Conservation (phyloP, 64 coral and sea anemone species). For the Dendrophyllia cribrosa region DNA sequence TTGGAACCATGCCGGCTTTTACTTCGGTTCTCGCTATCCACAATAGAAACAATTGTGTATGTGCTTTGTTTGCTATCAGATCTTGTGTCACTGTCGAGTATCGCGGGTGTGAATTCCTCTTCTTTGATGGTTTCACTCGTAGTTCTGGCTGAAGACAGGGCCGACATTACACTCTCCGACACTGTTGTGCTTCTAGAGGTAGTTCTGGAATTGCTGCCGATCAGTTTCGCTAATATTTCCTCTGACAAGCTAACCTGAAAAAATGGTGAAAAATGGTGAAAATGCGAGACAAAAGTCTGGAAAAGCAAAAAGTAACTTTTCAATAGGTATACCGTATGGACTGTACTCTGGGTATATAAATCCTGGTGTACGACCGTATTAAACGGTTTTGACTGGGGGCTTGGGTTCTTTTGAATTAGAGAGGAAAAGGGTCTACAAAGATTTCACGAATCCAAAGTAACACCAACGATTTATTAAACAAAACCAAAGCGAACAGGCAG, state of each 20-base stretch:
- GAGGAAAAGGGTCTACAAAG: no score
- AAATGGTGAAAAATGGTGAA: not conserved
- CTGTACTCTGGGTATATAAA: no score
- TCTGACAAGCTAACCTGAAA: conserved; percentile 45
- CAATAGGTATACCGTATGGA: no score
- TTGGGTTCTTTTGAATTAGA: no score
- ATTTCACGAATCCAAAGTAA: no score
- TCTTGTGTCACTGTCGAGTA: not conserved
- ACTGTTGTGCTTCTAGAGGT: conserved; percentile 79
- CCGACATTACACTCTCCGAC: conserved; percentile 51
- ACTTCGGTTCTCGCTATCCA: not conserved
- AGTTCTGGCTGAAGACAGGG: conserved; percentile 16
- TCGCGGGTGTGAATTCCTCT: not conserved
- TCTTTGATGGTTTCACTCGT: not conserved
- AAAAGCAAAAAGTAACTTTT: no score
- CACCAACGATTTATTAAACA: no score
- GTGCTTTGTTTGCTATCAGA: not conserved
- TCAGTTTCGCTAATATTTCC: conserved; percentile 55
- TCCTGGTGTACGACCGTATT: no score
- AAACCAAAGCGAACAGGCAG: no score
- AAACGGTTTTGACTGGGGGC: no score
- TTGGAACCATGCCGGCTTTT: not conserved
- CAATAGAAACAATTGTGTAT: not conserved
- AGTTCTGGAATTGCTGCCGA: conserved; percentile 63
- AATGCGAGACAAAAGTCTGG: no score